Base-by-base conservation (phyloP, 2,888 invertebrate species). In the Gnatocerus cornutus region DNA sequence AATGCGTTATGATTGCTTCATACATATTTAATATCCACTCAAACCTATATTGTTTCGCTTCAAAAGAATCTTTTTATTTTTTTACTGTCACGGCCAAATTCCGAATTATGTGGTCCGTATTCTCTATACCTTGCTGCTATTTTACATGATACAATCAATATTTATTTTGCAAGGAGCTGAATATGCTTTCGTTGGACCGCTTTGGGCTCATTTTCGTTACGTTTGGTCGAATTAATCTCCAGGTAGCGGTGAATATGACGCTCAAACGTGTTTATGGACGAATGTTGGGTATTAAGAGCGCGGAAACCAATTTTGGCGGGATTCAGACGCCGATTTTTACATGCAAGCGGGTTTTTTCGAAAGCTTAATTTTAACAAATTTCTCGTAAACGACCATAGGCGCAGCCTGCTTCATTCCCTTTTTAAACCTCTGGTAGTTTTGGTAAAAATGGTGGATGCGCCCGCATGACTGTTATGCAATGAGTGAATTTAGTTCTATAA, bases 1-100 rank as follows among this genome's bases (percentile, higher is more conserved):
- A 80, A 80, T 79, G 78, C 77, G 79, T 78, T 79, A 79, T 80
- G 79, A 80, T 79, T 80, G 80, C 79, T 77, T 80, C 79, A 80
- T 80, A 79, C 79, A 80, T 79, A 79, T 80, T 80, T 80, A 80
- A 78, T 73, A 76, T 76, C 72, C 71, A 74, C 77, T 76, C 76
- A 74, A 76, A 76, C 75, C 74, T 76, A 77, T 76, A 78, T 77
- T 76, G 76, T 73, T 69, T 74, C 71, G 69, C 67, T 61, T 66
- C 69, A 68, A 69, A 65, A 59, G 70, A 71, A 71, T 69, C 52
- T 53, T 58, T 70, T 66, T 72, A 69, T 67, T 71, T 66, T n/a
- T 70, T 66, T 29, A 59, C 30, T 66, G 59, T 52, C 66, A 63
- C 68, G 33, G 41, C 46, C 62, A 67, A 58, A 67, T 59, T 43